A percentile compares a stretch with the other conserved stretches of the same genome.
Conservation (phyloP, 2,797 vertebrate genomes). For the Spinus pinus region DNA sequence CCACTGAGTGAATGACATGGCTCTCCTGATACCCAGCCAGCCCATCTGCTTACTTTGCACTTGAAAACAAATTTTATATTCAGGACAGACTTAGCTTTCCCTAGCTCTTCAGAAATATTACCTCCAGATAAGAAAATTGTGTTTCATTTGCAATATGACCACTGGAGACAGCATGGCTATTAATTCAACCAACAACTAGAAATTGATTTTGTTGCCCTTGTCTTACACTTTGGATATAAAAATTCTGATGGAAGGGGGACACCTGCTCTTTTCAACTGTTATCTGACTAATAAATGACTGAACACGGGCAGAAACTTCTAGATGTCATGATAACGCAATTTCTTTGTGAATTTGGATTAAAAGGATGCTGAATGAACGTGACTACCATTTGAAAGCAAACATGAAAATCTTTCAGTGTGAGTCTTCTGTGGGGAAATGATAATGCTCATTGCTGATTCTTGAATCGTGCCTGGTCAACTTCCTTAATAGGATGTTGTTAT, state of each 20-base stretch:
- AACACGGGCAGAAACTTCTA: not conserved
- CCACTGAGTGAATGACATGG: not conserved
- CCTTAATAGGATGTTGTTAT: not conserved
- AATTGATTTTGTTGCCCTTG: not conserved
- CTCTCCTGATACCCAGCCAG: conserved; percentile 19
- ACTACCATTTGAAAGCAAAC: not conserved
- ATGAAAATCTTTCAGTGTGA: not conserved
- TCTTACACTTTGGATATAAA: not conserved
- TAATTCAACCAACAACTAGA: not conserved
- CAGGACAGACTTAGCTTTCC: not conserved
- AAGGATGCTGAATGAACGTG: not conserved
- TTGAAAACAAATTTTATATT: conserved; percentile 40
- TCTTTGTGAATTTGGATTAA: not conserved
- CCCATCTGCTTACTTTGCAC: conserved; percentile 50
- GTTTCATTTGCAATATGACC: not conserved
- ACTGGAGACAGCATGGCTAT: not conserved
- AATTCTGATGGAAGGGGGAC: not conserved
- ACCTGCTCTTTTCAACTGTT: not conserved
- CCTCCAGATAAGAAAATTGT: not conserved
- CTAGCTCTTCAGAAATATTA: conserved; percentile 11
- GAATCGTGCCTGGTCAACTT: not conserved
- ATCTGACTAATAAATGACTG: not conserved
- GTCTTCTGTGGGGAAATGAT: not conserved
- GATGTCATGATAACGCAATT: not conserved
- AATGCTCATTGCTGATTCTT: not conserved